phyloP scores from a whole-genome alignment of 2,888 invertebrate genomes.

The Tetanocera ferruginea region DNA sequence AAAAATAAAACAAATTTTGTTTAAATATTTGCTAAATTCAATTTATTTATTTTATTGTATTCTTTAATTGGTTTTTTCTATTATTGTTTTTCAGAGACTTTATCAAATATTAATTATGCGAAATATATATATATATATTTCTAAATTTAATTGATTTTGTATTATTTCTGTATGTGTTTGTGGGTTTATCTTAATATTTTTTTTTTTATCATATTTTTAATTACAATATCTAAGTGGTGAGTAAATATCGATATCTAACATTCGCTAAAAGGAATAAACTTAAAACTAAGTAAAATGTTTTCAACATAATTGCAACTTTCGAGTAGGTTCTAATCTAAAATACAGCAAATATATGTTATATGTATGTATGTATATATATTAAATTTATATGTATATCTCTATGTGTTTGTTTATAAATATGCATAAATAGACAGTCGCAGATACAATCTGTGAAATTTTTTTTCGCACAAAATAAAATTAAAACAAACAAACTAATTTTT shows the following conservation, averaged over 20 bases:
- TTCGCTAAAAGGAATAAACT: slow-evolving; percentile 12
- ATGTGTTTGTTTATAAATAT: not conserved
- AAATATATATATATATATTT: not conserved
- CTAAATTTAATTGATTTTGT: not conserved
- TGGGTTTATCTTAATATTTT: not conserved
- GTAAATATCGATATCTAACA: slow-evolving; percentile 18
- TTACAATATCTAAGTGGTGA: slow-evolving; percentile 27
- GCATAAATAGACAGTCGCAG: not conserved
- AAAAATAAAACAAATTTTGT: not conserved
- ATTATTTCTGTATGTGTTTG: not conserved
- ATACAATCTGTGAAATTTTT: not conserved
- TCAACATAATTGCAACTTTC: slow-evolving; percentile 35
- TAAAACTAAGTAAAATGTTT: slow-evolving; percentile 26
- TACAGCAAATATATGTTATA: not conserved
- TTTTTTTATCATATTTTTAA: not conserved
- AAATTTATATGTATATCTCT: not conserved
- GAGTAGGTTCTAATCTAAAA: slow-evolving; percentile 11
- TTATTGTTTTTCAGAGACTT: slow-evolving; percentile 15
- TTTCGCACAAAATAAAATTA: not conserved
- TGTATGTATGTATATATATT: not conserved
- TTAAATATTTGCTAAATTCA: slow-evolving; percentile 24
- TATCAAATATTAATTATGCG: slow-evolving; percentile 1
- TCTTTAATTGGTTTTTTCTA: slow-evolving; percentile 24
- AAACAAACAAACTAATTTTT: slow-evolving; percentile 6
- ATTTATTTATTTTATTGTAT: slow-evolving; percentile 30